These are phyloP conservation scores for Diadema setosum DNA, from an alignment of 35 echinoderm and acorn worm genomes.

Conservation along the genomic window DNA sequence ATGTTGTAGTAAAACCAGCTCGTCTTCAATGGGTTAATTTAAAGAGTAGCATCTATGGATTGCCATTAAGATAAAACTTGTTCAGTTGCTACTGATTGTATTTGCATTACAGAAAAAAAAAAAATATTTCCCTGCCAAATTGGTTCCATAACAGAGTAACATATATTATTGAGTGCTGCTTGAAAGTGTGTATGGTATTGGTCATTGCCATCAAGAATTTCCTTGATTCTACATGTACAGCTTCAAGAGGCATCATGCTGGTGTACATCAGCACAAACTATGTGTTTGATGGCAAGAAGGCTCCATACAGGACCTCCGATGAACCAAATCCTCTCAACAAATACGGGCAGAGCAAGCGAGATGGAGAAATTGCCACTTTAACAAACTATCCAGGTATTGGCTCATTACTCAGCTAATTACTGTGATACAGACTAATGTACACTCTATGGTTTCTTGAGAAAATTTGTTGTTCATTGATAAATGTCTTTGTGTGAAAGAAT, in stretches of 20 bases:
- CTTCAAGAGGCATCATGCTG: slow-evolving; percentile 48
- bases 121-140: not conserved
- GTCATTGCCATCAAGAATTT: not conserved
- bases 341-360: slow-evolving; percentile 79
- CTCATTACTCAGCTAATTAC: not conserved
- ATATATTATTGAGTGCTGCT: not conserved
- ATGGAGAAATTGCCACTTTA: slow-evolving; percentile 61
- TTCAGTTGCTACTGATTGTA: not conserved
- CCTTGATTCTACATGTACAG: not conserved
- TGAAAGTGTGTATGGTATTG: not conserved
- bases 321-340: slow-evolving; percentile 85
- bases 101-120: not conserved
- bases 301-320: slow-evolving; percentile 83
- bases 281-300: slow-evolving; percentile 91
- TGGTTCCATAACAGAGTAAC: not conserved
- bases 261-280: slow-evolving; percentile 97
- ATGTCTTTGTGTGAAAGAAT: not conserved
- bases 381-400: slow-evolving; percentile 51
- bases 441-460: not conserved
- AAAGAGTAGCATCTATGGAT: not conserved
- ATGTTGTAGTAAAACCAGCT: too few relatives aligned
- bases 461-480: not conserved
- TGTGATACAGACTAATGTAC: not conserved
- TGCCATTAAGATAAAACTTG: not conserved
- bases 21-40: not conserved